Evolutionary conservation across 1,140 invertebrate genomes (phyloP).

Genomic region (Penaeus japonicus): DNA sequence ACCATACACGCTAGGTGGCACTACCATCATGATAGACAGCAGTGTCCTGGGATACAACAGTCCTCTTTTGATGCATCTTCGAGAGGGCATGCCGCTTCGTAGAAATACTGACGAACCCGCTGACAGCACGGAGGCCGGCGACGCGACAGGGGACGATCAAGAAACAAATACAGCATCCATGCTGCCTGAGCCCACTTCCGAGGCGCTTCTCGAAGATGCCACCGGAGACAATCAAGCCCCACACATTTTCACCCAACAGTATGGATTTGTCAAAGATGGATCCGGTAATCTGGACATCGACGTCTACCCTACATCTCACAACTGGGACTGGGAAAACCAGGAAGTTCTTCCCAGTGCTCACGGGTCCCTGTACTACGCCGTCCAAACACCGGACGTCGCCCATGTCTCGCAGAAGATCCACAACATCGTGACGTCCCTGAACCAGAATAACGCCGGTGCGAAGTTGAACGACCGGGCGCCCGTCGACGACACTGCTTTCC

Average conservation of each 20-base stretch:
- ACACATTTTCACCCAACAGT: not conserved
- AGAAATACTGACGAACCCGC: not conserved
- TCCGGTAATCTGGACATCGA: constrained; percentile 14
- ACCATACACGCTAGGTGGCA: constrained; percentile 34
- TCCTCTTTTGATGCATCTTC: constrained; percentile 21
- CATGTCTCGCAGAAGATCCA: constrained; percentile 46
- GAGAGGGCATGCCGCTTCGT: constrained; percentile 24
- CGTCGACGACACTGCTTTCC: not conserved
- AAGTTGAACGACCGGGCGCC: constrained; percentile 44
- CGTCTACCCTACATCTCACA: not conserved
- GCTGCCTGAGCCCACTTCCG: too few species aligned
- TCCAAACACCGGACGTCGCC: constrained; percentile 24
- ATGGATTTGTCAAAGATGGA: not conserved
- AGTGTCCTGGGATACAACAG: constrained; percentile 21
- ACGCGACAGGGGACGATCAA: not conserved
- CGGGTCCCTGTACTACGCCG: constrained; percentile 26
- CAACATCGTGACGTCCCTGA: constrained; percentile 39
- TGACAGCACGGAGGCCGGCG: not conserved
- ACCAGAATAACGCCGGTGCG: not conserved
- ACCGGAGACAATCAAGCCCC: not conserved
- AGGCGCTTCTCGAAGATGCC: too few species aligned
- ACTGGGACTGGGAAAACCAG: not conserved
- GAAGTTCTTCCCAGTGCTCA: not conserved
- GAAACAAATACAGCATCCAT: not conserved
- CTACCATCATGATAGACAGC: constrained; percentile 41